These are phyloP conservation scores for Neopipo cinnamomea DNA, from an alignment of 2,113 vertebrate genomes.

Conservation along the genomic window DNA sequence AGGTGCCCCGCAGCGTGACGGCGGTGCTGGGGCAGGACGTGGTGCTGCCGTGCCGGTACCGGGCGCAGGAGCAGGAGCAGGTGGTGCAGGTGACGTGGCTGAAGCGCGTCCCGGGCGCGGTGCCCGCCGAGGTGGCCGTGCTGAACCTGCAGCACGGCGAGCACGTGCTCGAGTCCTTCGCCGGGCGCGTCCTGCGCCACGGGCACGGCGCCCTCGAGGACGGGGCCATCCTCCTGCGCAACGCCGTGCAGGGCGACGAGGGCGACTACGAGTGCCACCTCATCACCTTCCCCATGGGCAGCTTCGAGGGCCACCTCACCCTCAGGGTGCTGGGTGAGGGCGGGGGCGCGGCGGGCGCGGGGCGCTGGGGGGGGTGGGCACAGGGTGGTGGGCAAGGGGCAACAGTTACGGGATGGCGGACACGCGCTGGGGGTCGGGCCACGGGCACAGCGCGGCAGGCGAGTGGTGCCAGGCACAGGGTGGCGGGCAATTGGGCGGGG, in stretches of 20 bases:
- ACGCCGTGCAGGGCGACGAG: slow-evolving; percentile 76
- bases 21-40: slow-evolving; percentile 78
- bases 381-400: too few species aligned
- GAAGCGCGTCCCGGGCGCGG: slow-evolving; percentile 11
- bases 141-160: slow-evolving; percentile 67
- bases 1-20: slow-evolving; percentile 53
- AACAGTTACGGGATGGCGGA: too few species aligned
- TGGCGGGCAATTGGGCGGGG: too few species aligned
- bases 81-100: slow-evolving; percentile 77
- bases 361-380: too few species aligned
- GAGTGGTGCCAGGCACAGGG: too few species aligned
- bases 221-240: slow-evolving; percentile 66
- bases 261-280: slow-evolving; percentile 75
- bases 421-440: too few species aligned
- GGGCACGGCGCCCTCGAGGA: slow-evolving; percentile 37
- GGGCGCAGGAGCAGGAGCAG: slow-evolving; percentile 63
- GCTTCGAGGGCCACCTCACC: slow-evolving; percentile 66
- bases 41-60: slow-evolving; percentile 74
- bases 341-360: background rate
- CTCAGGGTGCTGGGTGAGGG: slow-evolving; percentile 73
- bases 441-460: too few species aligned
- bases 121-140: slow-evolving; percentile 55
- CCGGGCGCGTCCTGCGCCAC: slow-evolving; percentile 59
- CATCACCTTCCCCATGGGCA: slow-evolving; percentile 75
- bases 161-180: slow-evolving; percentile 61